phyloP scores from a whole-genome alignment of 2,113 vertebrate species.

The Psilopsiagon aymara region DNA sequence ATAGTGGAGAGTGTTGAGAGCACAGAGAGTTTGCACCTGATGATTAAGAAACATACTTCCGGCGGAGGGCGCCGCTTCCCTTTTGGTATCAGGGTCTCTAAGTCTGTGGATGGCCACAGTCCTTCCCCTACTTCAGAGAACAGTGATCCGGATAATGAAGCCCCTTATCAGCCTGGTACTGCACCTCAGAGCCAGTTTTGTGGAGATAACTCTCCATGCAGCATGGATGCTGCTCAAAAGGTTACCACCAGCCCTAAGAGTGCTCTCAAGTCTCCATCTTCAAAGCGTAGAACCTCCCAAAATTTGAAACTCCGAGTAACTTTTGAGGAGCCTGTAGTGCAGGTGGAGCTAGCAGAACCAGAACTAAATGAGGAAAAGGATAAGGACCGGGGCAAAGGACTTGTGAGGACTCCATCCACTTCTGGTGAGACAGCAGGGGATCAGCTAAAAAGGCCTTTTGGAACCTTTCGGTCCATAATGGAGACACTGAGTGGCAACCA shows the following conservation, averaged over 20 bases:
- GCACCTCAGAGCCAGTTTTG: constrained; percentile 59
- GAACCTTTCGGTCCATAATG: constrained; percentile 95
- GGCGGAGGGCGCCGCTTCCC: constrained; percentile 84
- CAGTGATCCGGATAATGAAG: constrained; percentile 84
- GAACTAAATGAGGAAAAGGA: constrained; percentile 81
- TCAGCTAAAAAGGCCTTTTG: constrained; percentile 87
- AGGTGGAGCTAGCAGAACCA: constrained; percentile 80
- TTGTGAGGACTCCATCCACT: constrained; percentile 27
- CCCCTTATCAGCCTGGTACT: constrained; percentile 40
- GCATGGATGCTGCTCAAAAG: constrained; percentile 80
- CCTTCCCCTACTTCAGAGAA: constrained; percentile 88
- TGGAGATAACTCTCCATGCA: constrained; percentile 60
- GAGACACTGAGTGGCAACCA: constrained; percentile 93
- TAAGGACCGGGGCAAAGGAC: constrained; percentile 77
- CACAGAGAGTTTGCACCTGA: constrained; percentile 78
- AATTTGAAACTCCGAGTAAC: constrained; percentile 96
- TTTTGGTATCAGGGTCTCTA: constrained; percentile 84
- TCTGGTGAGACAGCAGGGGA: constrained; percentile 69
- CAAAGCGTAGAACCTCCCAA: constrained; percentile 91
- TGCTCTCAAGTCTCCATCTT: constrained; percentile 96
- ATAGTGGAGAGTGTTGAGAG: constrained; percentile 84
- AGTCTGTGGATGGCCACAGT: constrained; percentile 85
- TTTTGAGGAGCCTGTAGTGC: constrained; percentile 93
- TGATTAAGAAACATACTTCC: constrained; percentile 85
- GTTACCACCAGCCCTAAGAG: constrained; percentile 93